These are phyloP conservation scores for Gobius niger DNA, from an alignment of 2,113 vertebrate genomes.

Conservation along the genomic window DNA sequence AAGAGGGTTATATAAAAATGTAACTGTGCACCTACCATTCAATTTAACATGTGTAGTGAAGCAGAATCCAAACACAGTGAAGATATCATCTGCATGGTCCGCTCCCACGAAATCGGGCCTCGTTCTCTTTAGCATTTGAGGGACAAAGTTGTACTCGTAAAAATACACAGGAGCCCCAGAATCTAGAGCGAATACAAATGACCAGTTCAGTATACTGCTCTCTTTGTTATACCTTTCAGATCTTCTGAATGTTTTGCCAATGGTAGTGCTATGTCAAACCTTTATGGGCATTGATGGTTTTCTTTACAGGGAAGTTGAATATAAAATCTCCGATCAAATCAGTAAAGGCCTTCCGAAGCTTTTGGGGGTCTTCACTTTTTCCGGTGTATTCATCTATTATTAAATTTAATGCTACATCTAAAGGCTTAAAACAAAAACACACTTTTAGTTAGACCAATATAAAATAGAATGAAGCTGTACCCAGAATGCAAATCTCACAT, in stretches of 20 bases:
- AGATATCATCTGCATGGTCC: conserved; percentile 84
- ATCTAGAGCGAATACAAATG: conserved; percentile 34
- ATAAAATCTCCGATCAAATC: conserved; percentile 74
- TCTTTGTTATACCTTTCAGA: too few species aligned
- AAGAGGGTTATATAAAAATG: neutral
- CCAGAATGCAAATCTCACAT: too few species aligned
- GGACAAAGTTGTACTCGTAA: conserved; percentile 84
- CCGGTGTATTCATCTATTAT: conserved; percentile 73
- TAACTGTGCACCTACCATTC: conserved; percentile 54
- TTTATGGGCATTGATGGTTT: conserved; percentile 74
- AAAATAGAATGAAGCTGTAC: neutral
- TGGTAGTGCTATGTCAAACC: conserved; percentile 47
- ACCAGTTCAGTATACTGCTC: too few species aligned
- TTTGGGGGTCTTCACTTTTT: conserved; percentile 61
- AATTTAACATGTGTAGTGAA: conserved; percentile 69
- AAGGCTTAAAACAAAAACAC: conserved; percentile 34
- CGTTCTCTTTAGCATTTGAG: conserved; percentile 28
- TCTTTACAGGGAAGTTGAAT: conserved; percentile 77
- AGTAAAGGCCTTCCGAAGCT: conserved; percentile 65
- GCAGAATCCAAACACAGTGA: conserved; percentile 80
- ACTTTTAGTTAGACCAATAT: conserved; percentile 9
- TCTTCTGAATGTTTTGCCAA: too few species aligned
- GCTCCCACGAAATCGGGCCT: conserved; percentile 80
- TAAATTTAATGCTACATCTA: conserved; percentile 32
- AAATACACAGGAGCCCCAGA: conserved; percentile 80